Evolutionary conservation across 2,888 invertebrate genomes (phyloP).

Genomic region (Alloplasta piceator): DNA sequence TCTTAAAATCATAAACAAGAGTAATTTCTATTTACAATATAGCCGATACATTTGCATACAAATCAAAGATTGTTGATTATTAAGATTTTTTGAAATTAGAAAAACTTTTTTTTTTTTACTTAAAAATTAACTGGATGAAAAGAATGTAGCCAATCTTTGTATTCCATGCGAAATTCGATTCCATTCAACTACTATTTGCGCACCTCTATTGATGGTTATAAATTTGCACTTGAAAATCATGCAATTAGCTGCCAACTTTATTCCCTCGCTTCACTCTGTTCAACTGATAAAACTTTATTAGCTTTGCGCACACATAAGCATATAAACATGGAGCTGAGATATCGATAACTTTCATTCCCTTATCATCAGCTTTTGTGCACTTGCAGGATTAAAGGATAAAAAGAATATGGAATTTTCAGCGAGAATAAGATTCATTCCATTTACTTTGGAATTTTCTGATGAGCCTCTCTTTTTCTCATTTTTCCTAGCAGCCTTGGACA

Average conservation of each 20-base stretch:
- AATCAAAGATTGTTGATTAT: too few relatives aligned
- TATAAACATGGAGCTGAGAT: constrained; percentile 50
- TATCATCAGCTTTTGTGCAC: background rate
- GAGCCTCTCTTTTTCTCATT: constrained; percentile 70
- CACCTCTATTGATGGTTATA: background rate
- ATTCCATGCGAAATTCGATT: too few relatives aligned
- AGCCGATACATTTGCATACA: too few relatives aligned
- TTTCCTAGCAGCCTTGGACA: constrained; percentile 71
- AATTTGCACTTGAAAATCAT: background rate
- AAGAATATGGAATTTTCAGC: too few relatives aligned
- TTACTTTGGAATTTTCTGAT: constrained; percentile 75
- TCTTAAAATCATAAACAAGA: too few relatives aligned
- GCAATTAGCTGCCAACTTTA: constrained; percentile 3
- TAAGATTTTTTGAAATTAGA: too few relatives aligned
- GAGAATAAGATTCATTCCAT: constrained; percentile 36
- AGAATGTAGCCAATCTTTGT: too few relatives aligned
- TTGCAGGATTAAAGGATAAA: background rate
- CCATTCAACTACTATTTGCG: too few relatives aligned
- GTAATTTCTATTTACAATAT: too few relatives aligned
- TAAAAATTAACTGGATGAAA: too few relatives aligned
- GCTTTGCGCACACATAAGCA: constrained; percentile 41
- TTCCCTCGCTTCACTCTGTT: constrained; percentile 25
- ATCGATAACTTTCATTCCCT: constrained; percentile 11
- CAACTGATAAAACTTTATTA: constrained; percentile 51
- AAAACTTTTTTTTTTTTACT: too few relatives aligned